Evolutionary conservation across 1,140 invertebrate genomes (phyloP).

Genomic region (Choristoneura fumiferana): DNA sequence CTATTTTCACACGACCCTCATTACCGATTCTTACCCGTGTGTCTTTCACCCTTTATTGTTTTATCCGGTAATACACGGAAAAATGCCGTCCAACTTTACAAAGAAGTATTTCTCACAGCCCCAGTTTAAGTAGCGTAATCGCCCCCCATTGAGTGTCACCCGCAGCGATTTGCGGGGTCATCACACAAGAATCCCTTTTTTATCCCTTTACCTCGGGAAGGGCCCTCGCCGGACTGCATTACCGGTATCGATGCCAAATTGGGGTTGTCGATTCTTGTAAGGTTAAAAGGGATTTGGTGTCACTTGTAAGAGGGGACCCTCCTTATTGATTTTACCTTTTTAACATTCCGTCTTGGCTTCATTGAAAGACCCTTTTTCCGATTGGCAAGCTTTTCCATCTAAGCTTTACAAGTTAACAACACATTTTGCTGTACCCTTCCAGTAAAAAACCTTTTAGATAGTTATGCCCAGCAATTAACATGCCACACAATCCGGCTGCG

Average conservation of each 20-base stretch:
- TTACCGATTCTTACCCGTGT: constrained; percentile 12
- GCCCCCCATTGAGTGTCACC: constrained; percentile 40
- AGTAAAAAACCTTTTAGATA: constrained; percentile 21
- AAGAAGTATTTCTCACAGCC: constrained; percentile 51
- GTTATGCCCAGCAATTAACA: constrained; percentile 72
- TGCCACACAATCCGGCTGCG: constrained; percentile 65
- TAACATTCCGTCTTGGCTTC: constrained; percentile 16
- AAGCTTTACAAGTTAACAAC: constrained; percentile 27
- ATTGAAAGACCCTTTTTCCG: constrained; percentile 3
- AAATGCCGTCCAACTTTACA: constrained; percentile 18
- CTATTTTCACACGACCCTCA: background rate
- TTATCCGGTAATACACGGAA: constrained; percentile 17
- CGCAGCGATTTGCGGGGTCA: constrained; percentile 62
- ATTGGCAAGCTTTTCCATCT: background rate
- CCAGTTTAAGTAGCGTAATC: constrained; percentile 48
- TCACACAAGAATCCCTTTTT: constrained; percentile 63
- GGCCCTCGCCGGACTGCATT: constrained; percentile 50
- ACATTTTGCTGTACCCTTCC: constrained; percentile 51
- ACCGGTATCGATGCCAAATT: constrained; percentile 70
- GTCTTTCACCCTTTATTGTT: constrained; percentile 18
- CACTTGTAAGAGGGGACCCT: constrained; percentile 29
- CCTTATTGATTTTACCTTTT: constrained; percentile 29
- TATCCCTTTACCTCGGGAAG: constrained; percentile 58
- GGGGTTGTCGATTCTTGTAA: constrained; percentile 43
- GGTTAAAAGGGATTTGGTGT: constrained; percentile 34